Base-by-base conservation (phyloP, 2,888 invertebrate genomes). In the Heteromurus nitidus region DNA sequence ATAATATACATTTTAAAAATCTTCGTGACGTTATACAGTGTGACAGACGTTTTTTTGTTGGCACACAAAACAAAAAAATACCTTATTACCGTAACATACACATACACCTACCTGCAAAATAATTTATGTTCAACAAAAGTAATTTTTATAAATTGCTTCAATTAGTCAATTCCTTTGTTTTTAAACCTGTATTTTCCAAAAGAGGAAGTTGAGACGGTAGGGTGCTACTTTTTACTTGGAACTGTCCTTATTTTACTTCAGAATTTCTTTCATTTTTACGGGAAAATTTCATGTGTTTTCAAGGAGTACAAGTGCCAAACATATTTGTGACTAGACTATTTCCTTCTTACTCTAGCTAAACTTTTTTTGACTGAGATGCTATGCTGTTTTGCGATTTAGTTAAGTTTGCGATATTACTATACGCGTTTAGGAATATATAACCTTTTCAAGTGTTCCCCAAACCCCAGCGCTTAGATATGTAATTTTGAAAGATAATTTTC, bases 1-100 rank as follows among this genome's bases (percentile, higher is more conserved):
- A n/a, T n/a, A n/a, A n/a, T n/a, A n/a, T n/a, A n/a, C n/a, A n/a
- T n/a, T n/a, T n/a, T n/a, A n/a, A n/a, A n/a, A n/a, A 31, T 60
- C 68, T 68, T 58, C 60, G 58, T 68, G 76, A 76, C 76, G 42
- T 53, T 68, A 22, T 22, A 30, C 26, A 62, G 64, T 73, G 73
- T 73, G 73, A 73, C 73, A 30, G 62, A n/a, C n/a, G n/a, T n/a
- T n/a, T n/a, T n/a, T n/a, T n/a, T 44, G 30, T 50, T 26, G 26
- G 36, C 64, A 64, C 74, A 74, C 60, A 11, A 16, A 11, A 47
- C 47, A 24, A 47, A 44, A 62, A 26, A 20, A 60, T 60, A 26
- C 60, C 18, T 13, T 67, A 26, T 67, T 70, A 70, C 58, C 70
- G 30, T 24, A 36, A 55, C 55, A 68, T 30, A 70, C 42, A 30